phyloP scores from a whole-genome alignment of 2,113 vertebrate species.

The Colinus virginianus region DNA sequence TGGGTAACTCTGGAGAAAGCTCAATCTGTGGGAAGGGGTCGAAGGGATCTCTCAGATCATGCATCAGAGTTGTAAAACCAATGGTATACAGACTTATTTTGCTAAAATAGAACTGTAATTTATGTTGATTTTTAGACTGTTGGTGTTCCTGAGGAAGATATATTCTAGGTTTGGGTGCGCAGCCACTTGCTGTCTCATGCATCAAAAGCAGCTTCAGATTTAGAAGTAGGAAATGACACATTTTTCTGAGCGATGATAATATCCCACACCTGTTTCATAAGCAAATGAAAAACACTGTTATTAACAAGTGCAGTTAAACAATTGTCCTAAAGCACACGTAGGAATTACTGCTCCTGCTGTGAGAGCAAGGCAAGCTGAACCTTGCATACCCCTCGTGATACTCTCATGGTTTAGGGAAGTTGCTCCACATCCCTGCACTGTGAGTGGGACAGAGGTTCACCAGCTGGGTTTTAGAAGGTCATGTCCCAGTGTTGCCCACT shows the following conservation, averaged over 20 bases:
- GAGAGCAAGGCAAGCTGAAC: neutral
- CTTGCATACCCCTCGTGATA: neutral
- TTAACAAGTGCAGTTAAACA: neutral
- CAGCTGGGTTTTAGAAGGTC: neutral
- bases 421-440: neutral
- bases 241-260: neutral
- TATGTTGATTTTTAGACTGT: neutral
- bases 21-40: neutral
- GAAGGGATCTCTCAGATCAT: neutral
- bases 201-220: neutral
- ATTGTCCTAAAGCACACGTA: neutral
- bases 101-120: neutral
- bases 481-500: neutral
- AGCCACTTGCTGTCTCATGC: neutral
- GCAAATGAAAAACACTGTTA: neutral
- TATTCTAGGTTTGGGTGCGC: neutral
- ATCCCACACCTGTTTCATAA: neutral
- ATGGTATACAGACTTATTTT: neutral
- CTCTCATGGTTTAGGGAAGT: neutral
- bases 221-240: no score
- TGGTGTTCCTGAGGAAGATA: neutral
- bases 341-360: neutral
- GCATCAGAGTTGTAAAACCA: neutral
- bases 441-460: neutral
- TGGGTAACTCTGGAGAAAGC: neutral